Evolutionary conservation across 2,888 invertebrate species (phyloP).

Genomic region (Pachycephus smyrnensis): DNA sequence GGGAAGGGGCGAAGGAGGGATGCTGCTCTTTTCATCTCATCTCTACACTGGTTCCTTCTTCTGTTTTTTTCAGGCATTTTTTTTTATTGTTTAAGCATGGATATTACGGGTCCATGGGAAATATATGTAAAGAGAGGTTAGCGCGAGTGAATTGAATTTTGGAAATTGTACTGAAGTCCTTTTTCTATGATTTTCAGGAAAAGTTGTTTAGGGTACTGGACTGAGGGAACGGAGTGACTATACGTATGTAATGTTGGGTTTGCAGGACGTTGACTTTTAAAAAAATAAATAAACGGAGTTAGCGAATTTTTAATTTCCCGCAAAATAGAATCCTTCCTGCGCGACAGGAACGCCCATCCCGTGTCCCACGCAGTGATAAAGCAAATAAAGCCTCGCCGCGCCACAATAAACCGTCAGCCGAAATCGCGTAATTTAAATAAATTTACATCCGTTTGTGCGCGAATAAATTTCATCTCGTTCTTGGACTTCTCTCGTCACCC

Average conservation of each 20-base stretch:
- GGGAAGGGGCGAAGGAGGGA: not conserved
- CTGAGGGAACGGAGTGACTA: too few species aligned
- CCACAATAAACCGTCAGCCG: constrained; percentile 63
- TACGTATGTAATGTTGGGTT: not conserved
- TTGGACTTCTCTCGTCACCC: constrained; percentile 35
- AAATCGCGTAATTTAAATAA: constrained; percentile 65
- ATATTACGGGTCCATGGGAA: not conserved
- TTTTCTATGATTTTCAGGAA: not conserved
- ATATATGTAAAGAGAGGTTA: not conserved
- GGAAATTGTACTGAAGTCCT: not conserved
- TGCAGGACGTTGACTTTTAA: constrained; percentile 19
- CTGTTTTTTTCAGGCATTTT: not conserved
- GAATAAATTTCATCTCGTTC: constrained; percentile 61
- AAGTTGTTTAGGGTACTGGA: not conserved
- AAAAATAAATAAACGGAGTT: constrained; percentile 18
- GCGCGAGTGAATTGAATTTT: not conserved
- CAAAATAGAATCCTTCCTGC: constrained; percentile 58
- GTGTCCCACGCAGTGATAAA: constrained; percentile 62
- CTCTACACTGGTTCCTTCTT: not conserved
- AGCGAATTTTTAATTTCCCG: constrained; percentile 58
- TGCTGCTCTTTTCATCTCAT: not conserved
- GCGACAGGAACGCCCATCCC: constrained; percentile 59
- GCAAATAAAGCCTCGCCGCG: constrained; percentile 62
- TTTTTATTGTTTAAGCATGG: not conserved
- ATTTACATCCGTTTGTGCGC: constrained; percentile 64